Percentiles rank a stretch among this genome's conserved stretches.
Evolutionary conservation across 1,140 invertebrate species (phyloP).

Genomic region (Cydia fagiglandana): DNA sequence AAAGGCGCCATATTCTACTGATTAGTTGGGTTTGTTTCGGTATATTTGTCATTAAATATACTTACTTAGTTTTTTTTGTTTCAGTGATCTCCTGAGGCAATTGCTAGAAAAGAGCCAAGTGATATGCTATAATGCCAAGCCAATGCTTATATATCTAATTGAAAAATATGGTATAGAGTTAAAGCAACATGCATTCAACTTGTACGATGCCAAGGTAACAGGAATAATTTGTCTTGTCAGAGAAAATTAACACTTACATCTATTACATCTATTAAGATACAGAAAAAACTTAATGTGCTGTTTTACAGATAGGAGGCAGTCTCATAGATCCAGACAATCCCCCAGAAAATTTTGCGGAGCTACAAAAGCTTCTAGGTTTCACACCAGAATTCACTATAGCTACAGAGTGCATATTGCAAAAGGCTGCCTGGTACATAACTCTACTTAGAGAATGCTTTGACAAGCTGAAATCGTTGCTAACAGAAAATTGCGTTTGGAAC

Average conservation of each 20-base stretch:
- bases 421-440: slow-evolving; percentile 52
- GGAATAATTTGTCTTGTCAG: neutral
- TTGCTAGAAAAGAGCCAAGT: slow-evolving; percentile 44
- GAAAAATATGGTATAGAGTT: slow-evolving; percentile 36
- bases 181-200: slow-evolving; percentile 31
- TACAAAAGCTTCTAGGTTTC: slow-evolving; percentile 48
- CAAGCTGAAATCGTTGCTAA: slow-evolving; percentile 38
- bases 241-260: neutral
- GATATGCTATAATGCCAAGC: slow-evolving; percentile 53
- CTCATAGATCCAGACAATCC: slow-evolving; percentile 56
- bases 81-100: slow-evolving; percentile 40
- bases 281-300: neutral
- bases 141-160: slow-evolving; percentile 47
- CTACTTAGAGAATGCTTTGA: slow-evolving; percentile 43
- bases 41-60: neutral
- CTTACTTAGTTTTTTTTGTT: slow-evolving; percentile 32
- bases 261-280: neutral
- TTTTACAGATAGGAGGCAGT: slow-evolving; percentile 51
- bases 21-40: neutral
- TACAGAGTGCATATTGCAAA: slow-evolving; percentile 52
- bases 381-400: slow-evolving; percentile 50
- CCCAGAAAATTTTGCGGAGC: slow-evolving; percentile 49
- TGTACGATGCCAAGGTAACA: slow-evolving; percentile 53
- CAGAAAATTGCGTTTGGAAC: slow-evolving; percentile 63
- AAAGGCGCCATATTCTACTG: too few species aligned